Base-by-base conservation (phyloP, 2,888 invertebrate species). In the Chrysolina americana region DNA sequence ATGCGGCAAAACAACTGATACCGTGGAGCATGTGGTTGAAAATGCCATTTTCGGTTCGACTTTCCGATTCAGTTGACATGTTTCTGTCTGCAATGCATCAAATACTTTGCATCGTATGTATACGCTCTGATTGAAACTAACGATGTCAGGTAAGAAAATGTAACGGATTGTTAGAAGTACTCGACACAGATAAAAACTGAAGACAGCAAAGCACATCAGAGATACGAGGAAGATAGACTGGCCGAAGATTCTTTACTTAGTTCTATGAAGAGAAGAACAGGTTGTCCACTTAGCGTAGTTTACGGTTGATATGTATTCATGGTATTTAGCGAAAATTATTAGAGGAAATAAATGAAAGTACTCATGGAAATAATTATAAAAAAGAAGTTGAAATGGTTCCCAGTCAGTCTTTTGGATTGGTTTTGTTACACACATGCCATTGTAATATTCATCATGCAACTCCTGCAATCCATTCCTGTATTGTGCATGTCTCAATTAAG, bases 61-160 rank as follows among this genome's bases (percentile, higher is more conserved):
- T 65, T 62, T 68, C 65, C 74, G 65, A 64, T 56, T 74, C 36
- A 59, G 69, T 68, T 76, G 76, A 74, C 68, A 70, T 70, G 68
- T 74, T 59, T 64, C 70, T 70, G 70, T 74, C 76, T 70, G 28
- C 69, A 65, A 41, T 41, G 66, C 66, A 70, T 71, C 76, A 70
- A 70, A 71, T 73, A 70, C 64, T 76, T 76, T 73, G 74, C 74
- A 77, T 75, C 47, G 66, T 62, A 47, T 47, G n/a, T 47, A 36
- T 59, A 36, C 15, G 59, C 59, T 70, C 53, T 70, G 56, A 70
- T 70, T 70, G 70, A 47, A 65, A 70, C 64, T 70, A 70, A 70
- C 59, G 65, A 65, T 44, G 44, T 56, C 63, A 21, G 53, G 63
- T 50, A 63, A 65, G 70, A 70, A 70, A 70, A 36, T 41, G 64